Conservation (phyloP, 2,888 invertebrate genomes). For the Nasonia oneida region DNA sequence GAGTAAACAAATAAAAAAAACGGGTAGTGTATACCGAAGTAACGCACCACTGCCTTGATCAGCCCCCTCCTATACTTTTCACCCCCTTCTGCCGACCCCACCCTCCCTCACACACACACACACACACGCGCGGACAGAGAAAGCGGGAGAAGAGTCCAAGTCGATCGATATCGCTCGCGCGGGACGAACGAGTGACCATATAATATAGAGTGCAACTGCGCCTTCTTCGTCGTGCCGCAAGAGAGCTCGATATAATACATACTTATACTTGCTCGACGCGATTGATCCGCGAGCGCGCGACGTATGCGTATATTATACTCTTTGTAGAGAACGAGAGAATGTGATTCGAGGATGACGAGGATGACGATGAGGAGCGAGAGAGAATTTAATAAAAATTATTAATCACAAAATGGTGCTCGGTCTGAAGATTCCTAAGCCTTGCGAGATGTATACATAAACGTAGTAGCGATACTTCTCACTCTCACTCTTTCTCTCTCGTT, state of each 20-base stretch:
- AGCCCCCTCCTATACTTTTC: background rate
- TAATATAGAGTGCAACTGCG: background rate
- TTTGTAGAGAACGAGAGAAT: background rate
- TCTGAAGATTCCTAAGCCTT: conserved; percentile 52
- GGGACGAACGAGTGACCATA: background rate
- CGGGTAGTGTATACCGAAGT: conserved; percentile 11
- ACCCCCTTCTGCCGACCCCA: background rate
- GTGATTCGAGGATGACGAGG: background rate
- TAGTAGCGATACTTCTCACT: conserved; percentile 30
- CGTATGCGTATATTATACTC: background rate
- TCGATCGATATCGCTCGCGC: background rate
- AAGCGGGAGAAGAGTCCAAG: background rate
- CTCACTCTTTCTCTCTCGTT: conserved; percentile 56
- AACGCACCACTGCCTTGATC: conserved; percentile 56
- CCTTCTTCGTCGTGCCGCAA: conserved; percentile 41
- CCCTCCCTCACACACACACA: background rate
- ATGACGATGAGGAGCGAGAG: background rate
- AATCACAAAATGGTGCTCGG: conserved; percentile 36
- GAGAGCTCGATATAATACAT: background rate
- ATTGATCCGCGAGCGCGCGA: background rate
- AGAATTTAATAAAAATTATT: conserved; percentile 13
- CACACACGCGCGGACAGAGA: background rate
- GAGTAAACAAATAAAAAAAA: conserved; percentile 6
- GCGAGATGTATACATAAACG: conserved; percentile 17
- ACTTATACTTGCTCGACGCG: background rate